Conservation (phyloP, 2,113 vertebrate genomes). For the Origma solitaria region DNA sequence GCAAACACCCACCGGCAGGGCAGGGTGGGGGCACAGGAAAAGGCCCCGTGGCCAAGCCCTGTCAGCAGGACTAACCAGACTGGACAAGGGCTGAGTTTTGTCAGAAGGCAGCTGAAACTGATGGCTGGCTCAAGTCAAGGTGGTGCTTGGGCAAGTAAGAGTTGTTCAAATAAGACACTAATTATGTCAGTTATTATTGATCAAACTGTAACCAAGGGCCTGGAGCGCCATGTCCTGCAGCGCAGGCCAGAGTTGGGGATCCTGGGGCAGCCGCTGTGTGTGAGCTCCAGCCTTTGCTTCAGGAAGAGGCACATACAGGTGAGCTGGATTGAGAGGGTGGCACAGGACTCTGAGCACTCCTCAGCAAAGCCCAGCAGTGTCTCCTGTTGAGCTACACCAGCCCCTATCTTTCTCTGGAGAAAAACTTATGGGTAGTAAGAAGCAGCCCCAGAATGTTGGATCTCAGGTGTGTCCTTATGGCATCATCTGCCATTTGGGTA, state of each 20-base stretch:
- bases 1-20: neutral
- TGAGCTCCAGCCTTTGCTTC: neutral
- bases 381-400: fast-evolving
- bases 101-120: neutral
- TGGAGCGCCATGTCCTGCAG: neutral
- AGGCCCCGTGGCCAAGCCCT: neutral
- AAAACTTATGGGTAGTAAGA: neutral
- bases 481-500: fast-evolving
- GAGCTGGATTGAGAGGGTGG: neutral
- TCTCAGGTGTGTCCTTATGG: neutral
- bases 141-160: neutral
- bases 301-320: fast-evolving
- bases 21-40: neutral
- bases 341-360: neutral
- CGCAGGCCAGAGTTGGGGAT: neutral
- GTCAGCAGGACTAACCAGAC: neutral
- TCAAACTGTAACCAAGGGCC: neutral
- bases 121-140: neutral
- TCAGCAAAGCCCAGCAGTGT: neutral
- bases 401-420: neutral
- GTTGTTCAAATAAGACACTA: neutral
- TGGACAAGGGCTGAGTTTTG: fast-evolving
- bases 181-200: neutral
- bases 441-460: neutral
- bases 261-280: neutral